phyloP scores from a whole-genome alignment of 2,888 invertebrate species.

The Tortricodes alternella region DNA sequence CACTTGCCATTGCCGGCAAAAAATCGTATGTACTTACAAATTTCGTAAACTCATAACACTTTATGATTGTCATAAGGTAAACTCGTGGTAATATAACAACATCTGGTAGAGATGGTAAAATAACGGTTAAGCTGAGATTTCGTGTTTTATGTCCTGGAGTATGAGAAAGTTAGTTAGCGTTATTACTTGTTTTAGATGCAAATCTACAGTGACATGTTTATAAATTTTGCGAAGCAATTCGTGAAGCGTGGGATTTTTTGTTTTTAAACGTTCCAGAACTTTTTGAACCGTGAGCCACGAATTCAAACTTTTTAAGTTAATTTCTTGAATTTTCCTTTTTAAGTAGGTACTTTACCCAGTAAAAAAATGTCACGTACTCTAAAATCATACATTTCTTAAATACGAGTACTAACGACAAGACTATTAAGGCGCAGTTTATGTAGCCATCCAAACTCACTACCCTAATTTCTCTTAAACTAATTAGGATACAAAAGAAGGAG shows the following conservation, averaged over 20 bases:
- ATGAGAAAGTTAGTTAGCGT: constrained; percentile 50
- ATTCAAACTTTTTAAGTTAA: background rate
- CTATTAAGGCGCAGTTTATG: constrained; percentile 16
- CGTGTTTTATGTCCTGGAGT: constrained; percentile 46
- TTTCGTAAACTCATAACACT: constrained; percentile 8
- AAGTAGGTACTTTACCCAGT: background rate
- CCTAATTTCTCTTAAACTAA: constrained; percentile 29
- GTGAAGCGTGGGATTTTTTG: constrained; percentile 22
- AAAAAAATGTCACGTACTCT: too few species aligned
- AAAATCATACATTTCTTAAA: background rate
- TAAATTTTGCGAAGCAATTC: constrained; percentile 58
- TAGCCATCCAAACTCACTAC: constrained; percentile 17
- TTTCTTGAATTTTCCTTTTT: background rate
- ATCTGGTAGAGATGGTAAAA: constrained; percentile 42
- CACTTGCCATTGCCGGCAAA: too few species aligned
- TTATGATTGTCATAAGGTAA: constrained; percentile 12
- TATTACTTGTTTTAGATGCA: constrained; percentile 54
- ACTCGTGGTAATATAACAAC: constrained; percentile 26
- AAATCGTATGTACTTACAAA: background rate
- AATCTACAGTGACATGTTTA: constrained; percentile 51
- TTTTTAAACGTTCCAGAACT: background rate
- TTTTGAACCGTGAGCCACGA: background rate
- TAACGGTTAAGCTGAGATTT: constrained; percentile 43
- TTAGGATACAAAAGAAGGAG: constrained; percentile 30
- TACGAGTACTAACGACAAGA: background rate